Base-by-base conservation (phyloP, 2,797 vertebrate genomes). In the Enteromius paludinosus region DNA sequence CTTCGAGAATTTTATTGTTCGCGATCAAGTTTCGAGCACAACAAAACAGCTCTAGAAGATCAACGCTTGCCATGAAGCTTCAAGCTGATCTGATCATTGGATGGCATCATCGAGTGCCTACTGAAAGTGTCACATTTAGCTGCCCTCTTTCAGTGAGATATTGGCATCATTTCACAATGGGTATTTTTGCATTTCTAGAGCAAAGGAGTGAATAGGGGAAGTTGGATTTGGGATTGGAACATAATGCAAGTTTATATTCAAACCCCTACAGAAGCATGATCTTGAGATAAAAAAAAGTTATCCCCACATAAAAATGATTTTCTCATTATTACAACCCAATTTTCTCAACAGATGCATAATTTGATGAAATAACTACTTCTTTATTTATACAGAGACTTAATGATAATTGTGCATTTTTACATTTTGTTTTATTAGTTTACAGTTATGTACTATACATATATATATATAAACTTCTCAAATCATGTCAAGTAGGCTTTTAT, bases 1-100 rank as follows among this genome's bases (percentile, higher is more conserved):
- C 61, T 65, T 65, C 0, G 5, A 28, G n/a, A 52, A 33, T 62
- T 74, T 14, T 65, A 74, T 66, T 65, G n/a, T 74, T 82, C 41
- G 6, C 23, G 65, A 79, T 30, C 18, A 71, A 10, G 80, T 68
- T 75, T 54, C 23, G 23, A 54, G 74, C 65, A 65, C 59, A 52
- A 69, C 35, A 41, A 38, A 41, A 65, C 11, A 23, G 43, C 49
- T 56, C 30, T 54, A 69, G 11, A 25, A 52, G 35, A 69, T 61
- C 49, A 80, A 71, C 59, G 52, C 52, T 71, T 71, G 78, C 65
- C 25, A 28, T 52, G 30, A 65, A 25, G 56, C 59, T 73, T 52
- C 5, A 52, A 23, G 30, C 9, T 62, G 20, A 72, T 62, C 14
- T 80, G 38, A 45, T 70, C 4, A 30, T 59, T 30, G 9, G 33